Percentiles rank a stretch among this genome's conserved stretches.
Conservation (phyloP, 2,797 vertebrate genomes). For the Adelosebastes latens region DNA sequence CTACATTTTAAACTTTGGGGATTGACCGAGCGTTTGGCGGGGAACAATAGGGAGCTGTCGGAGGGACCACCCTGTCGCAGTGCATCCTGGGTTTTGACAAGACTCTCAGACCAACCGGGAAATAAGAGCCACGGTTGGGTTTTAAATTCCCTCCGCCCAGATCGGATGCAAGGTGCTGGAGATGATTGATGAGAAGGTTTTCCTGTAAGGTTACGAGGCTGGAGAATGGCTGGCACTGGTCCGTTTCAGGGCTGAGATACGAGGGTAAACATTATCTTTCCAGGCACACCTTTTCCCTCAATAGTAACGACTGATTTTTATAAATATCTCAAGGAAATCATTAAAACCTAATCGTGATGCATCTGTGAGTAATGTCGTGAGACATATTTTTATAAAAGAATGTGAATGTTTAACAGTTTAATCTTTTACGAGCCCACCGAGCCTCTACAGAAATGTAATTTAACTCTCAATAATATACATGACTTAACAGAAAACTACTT, state of each 20-base stretch:
- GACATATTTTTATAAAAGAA: conserved; percentile 18
- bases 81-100: conserved; percentile 59
- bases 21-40: conserved; percentile 35
- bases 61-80: conserved; percentile 59
- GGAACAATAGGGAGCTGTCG: conserved; percentile 55
- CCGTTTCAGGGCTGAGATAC: conserved; percentile 5
- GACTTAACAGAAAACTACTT: conserved; percentile 51
- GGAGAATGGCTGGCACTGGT: conserved; percentile 46
- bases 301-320: conserved; percentile 24
- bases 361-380: conserved; percentile 10
- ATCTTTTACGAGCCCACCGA: conserved; percentile 55
- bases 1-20: conserved; percentile 35
- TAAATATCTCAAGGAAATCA: conserved; percentile 21
- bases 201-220: conserved; percentile 53
- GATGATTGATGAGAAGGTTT: conserved; percentile 74
- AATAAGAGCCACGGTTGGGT: conserved; percentile 58
- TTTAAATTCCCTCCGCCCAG: conserved; percentile 60
- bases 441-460: conserved; percentile 46
- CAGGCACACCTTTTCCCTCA: conserved; percentile 43
- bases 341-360: conserved; percentile 13
- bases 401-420: conserved; percentile 29
- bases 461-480: conserved; percentile 53
- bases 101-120: conserved; percentile 49
- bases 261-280: conserved; percentile 54
- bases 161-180: conserved; percentile 49